phyloP scores from a whole-genome alignment of 2,113 vertebrate genomes.

The Caloenas nicobarica region DNA sequence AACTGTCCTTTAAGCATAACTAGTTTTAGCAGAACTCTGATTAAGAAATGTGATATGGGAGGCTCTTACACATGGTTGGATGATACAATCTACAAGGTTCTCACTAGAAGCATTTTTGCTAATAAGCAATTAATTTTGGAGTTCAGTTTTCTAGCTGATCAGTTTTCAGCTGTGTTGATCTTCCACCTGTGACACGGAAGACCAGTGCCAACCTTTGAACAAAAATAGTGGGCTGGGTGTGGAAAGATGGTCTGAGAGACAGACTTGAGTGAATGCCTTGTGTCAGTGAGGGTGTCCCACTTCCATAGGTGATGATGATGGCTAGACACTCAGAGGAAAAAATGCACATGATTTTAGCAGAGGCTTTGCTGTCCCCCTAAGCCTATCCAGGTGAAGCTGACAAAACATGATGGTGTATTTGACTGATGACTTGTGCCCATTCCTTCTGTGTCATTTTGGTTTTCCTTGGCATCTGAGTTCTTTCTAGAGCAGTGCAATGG shows the following conservation, averaged over 20 bases:
- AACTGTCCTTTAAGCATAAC: neutral
- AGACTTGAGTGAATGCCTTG: neutral
- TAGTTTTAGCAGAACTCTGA: neutral
- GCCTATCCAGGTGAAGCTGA: neutral
- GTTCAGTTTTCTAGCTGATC: neutral
- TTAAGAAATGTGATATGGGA: neutral
- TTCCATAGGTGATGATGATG: neutral
- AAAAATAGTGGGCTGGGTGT: neutral
- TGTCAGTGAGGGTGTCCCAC: neutral
- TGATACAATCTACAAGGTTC: neutral
- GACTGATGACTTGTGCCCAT: neutral
- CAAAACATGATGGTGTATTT: accelerated
- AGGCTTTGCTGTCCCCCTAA: neutral
- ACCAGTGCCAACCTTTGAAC: neutral
- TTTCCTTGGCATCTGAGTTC: neutral
- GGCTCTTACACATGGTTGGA: neutral
- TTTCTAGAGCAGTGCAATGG: neutral
- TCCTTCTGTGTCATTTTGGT: neutral
- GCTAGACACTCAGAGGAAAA: neutral
- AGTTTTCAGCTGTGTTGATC: neutral
- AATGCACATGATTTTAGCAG: neutral
- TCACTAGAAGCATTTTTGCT: neutral
- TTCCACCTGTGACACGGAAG: neutral
- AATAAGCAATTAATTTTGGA: neutral
- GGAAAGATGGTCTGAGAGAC: neutral